A percentile compares a stretch with the other conserved stretches of the same genome.
phyloP scores from a whole-genome alignment of 2,888 invertebrate genomes.

The Eupithecia vulgata region DNA sequence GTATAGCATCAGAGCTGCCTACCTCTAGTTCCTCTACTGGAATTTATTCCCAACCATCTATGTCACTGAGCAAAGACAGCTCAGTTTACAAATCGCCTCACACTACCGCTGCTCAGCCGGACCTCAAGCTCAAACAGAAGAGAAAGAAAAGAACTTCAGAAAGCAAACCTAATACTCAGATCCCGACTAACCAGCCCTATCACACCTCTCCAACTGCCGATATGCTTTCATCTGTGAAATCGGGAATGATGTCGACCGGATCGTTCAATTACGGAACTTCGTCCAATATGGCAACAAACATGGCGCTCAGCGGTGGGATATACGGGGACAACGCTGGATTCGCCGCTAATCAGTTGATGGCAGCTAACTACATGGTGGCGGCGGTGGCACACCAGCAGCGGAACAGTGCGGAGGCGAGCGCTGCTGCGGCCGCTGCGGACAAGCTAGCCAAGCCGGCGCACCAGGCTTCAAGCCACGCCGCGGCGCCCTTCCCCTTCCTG shows the following conservation, averaged over 20 bases:
- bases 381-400: conserved; percentile 78
- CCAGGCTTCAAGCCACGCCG: conserved; percentile 67
- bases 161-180: conserved; percentile 57
- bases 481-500: conserved; percentile 82
- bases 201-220: conserved; percentile 83
- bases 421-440: conserved; percentile 56
- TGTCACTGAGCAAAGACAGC: conserved; percentile 68
- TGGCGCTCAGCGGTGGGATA: conserved; percentile 82
- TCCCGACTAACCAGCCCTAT: conserved; percentile 70
- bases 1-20: conserved; percentile 69
- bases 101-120: conserved; percentile 56
- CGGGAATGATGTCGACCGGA: conserved; percentile 90
- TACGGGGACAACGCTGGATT: conserved; percentile 87
- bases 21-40: conserved; percentile 63
- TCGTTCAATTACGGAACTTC: conserved; percentile 93
- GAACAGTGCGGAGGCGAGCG: conserved; percentile 61
- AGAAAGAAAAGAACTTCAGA: conserved; percentile 73
- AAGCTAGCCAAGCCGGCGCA: conserved; percentile 79
- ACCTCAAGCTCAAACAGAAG: conserved; percentile 67
- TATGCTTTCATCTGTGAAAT: conserved; percentile 70
- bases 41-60: conserved; percentile 70
- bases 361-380: conserved; percentile 79
- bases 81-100: conserved; percentile 64
- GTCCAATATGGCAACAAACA: conserved; percentile 84
- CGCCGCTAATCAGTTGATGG: conserved; percentile 85